Percentiles rank a stretch among this genome's conserved stretches.
phyloP scores from a whole-genome alignment of 2,797 vertebrate species.

The Takifugu rubripes region DNA sequence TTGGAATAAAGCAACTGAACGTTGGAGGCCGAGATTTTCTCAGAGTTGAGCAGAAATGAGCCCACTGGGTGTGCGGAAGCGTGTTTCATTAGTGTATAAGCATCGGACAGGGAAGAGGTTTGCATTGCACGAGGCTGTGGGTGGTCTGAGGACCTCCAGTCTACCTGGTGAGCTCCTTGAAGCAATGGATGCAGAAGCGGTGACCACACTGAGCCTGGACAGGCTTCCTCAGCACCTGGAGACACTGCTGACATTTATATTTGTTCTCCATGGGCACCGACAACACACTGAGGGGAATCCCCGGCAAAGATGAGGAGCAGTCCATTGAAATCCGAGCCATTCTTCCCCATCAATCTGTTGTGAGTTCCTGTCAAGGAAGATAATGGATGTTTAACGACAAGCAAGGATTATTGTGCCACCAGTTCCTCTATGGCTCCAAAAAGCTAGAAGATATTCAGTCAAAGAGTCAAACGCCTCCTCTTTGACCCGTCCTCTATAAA shows the following conservation, averaged over 20 bases:
- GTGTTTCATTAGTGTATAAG: constrained; percentile 37
- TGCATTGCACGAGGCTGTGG: constrained; percentile 33
- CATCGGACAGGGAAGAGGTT: constrained; percentile 13
- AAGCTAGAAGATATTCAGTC: not conserved
- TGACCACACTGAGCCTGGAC: constrained; percentile 96
- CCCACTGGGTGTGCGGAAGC: constrained; percentile 36
- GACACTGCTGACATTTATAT: constrained; percentile 93
- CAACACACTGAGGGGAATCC: constrained; percentile 88
- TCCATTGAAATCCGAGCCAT: constrained; percentile 83
- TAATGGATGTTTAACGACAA: constrained; percentile 9
- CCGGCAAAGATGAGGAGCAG: constrained; percentile 79
- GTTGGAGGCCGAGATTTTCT: constrained; percentile 13
- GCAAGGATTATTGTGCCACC: not conserved
- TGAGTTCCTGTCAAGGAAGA: constrained; percentile 46
- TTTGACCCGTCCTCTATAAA: too few relatives aligned
- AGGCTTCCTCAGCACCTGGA: constrained; percentile 86
- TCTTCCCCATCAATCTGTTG: constrained; percentile 73
- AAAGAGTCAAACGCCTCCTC: too few relatives aligned
- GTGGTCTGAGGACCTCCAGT: constrained; percentile 40
- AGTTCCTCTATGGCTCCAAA: not conserved
- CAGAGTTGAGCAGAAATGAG: constrained; percentile 35
- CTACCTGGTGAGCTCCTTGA: constrained; percentile 91
- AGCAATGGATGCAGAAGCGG: constrained; percentile 91
- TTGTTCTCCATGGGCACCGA: constrained; percentile 90
- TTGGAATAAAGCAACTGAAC: constrained; percentile 25